phyloP scores from a whole-genome alignment of 2,888 invertebrate genomes.

The Proisotoma minuta region DNA sequence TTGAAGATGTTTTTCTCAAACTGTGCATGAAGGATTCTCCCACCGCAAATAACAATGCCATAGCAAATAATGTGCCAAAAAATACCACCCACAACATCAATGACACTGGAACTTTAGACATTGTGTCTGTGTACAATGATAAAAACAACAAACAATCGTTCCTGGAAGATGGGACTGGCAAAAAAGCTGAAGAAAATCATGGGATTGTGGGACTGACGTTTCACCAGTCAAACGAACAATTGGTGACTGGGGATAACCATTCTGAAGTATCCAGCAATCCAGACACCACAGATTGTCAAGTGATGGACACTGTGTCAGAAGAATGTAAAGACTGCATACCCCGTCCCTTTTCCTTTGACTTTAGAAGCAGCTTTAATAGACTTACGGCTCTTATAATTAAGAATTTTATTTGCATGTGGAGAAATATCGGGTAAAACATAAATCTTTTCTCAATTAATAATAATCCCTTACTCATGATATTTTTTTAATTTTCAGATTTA shows the following conservation, averaged over 20 bases:
- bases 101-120: slow-evolving; percentile 23
- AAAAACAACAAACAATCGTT: slow-evolving; percentile 27
- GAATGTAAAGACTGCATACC: slow-evolving; percentile 38
- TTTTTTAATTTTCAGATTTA: slow-evolving; percentile 59
- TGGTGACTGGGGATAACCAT: slow-evolving; percentile 62
- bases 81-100: slow-evolving; percentile 11
- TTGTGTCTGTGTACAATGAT: slow-evolving; percentile 43
- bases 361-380: slow-evolving; percentile 30
- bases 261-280: slow-evolving; percentile 10
- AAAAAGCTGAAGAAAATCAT: slow-evolving; percentile 29
- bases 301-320: slow-evolving; percentile 25
- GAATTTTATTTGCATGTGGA: slow-evolving; percentile 86
- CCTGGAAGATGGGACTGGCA: neutral
- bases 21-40: slow-evolving; percentile 54
- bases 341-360: slow-evolving; percentile 29
- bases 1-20: slow-evolving; percentile 90
- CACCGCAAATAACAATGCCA: slow-evolving; percentile 28
- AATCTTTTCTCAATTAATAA: neutral
- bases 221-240: slow-evolving; percentile 83
- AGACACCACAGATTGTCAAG: neutral
- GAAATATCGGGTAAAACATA: slow-evolving; percentile 70
- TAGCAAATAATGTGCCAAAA: slow-evolving; percentile 13
- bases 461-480: neutral
- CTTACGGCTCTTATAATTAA: slow-evolving; percentile 70
- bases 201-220: slow-evolving; percentile 83